Conservation (phyloP, 2,113 vertebrate genomes). For the Lathamus discolor region DNA sequence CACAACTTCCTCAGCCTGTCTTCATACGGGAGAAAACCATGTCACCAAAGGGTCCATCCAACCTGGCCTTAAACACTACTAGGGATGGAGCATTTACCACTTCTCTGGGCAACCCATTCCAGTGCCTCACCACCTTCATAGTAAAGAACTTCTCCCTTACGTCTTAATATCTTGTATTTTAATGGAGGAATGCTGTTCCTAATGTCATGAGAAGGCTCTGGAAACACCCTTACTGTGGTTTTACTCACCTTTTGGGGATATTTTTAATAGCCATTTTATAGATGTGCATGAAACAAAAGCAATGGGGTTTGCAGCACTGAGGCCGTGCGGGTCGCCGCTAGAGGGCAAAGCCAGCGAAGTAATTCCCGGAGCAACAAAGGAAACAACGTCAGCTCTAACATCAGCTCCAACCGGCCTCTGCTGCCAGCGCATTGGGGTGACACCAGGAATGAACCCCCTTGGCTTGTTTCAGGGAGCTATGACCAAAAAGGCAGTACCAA, state of each 20-base stretch:
- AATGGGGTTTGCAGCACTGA: not conserved
- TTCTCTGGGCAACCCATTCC: not conserved
- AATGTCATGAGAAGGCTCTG: not conserved
- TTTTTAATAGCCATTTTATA: not conserved
- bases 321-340: not conserved
- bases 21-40: not conserved
- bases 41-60: not conserved
- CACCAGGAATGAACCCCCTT: not conserved
- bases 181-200: not conserved
- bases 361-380: conserved; percentile 34
- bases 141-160: not conserved
- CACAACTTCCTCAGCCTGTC: no score
- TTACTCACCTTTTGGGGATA: not conserved
- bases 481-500: not conserved
- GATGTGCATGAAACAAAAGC: not conserved
- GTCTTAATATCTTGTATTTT: not conserved
- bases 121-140: not conserved
- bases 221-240: not conserved
- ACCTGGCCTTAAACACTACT: not conserved
- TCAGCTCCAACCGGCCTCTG: not conserved
- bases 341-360: conserved; percentile 48
- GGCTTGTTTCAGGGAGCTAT: not conserved
- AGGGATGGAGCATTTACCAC: not conserved
- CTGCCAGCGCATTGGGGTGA: not conserved
- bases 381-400: not conserved